A percentile compares a stretch with the other conserved stretches of the same genome.
phyloP scores from a whole-genome alignment of 2,888 invertebrate species.

The Acanthoscelides obtectus region DNA sequence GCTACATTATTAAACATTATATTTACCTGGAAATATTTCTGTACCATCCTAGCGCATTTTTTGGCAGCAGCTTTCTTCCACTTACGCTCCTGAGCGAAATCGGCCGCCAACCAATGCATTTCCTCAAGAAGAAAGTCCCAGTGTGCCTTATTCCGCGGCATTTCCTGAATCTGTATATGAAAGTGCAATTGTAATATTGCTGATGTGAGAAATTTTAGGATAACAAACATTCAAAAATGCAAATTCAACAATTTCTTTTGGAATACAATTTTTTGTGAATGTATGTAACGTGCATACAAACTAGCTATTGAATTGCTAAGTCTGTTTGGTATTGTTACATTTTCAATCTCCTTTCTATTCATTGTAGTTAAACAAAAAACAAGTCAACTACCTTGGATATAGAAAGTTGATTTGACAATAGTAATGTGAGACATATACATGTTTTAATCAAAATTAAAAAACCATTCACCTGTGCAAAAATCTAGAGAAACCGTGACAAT shows the following conservation, averaged over 20 bases:
- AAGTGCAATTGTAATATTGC: not conserved
- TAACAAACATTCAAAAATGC: no score
- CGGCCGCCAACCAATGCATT: constrained; percentile 97
- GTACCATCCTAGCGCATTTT: constrained; percentile 87
- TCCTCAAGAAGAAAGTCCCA: constrained; percentile 99
- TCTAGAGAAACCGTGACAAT: no score
- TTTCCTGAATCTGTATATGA: constrained; percentile 13
- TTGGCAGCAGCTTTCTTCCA: constrained; percentile 96
- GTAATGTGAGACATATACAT: no score
- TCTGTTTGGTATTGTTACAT: not conserved
- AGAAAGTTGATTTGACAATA: constrained; percentile 46
- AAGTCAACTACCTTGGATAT: not conserved
- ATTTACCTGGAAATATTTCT: constrained; percentile 65
- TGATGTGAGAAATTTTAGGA: no score
- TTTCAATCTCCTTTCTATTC: not conserved
- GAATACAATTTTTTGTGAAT: not conserved
- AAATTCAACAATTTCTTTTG: not conserved
- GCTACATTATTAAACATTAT: no score
- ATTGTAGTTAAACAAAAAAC: not conserved
- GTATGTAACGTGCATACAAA: not conserved
- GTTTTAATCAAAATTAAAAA: no score
- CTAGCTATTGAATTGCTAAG: not conserved
- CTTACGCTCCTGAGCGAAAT: constrained; percentile 95
- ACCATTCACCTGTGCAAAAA: no score
- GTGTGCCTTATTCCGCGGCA: constrained; percentile 81